Percentiles rank a stretch among this genome's conserved stretches.
These are phyloP conservation scores for Gymnocypris eckloni DNA, from an alignment of 2,797 vertebrate species.

Conservation along the genomic window DNA sequence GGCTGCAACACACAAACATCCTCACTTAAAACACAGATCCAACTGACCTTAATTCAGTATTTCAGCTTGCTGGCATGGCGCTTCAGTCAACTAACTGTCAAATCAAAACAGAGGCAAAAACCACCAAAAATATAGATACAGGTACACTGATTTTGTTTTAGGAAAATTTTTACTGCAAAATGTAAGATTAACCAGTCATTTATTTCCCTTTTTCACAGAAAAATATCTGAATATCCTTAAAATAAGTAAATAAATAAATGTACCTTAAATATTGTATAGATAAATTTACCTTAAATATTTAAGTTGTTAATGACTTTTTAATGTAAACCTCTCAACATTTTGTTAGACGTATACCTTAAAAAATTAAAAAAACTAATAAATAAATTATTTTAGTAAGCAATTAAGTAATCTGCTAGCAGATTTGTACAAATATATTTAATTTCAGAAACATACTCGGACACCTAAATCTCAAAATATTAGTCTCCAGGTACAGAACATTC, in stretches of 20 bases:
- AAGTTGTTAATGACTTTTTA: not conserved
- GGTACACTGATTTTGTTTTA: too few relatives aligned
- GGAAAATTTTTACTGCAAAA: not conserved
- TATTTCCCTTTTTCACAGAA: not conserved
- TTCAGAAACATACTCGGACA: not conserved
- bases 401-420: not conserved
- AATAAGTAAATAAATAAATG: not conserved
- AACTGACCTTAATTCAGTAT: slow-evolving; percentile 41
- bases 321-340: not conserved
- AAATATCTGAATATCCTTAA: not conserved
- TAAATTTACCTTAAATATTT: not conserved
- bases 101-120: too few relatives aligned
- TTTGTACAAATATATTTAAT: not conserved
- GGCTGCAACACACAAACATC: slow-evolving; percentile 37
- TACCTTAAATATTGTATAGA: not conserved
- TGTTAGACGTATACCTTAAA: not conserved
- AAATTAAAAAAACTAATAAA: not conserved
- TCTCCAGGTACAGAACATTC: not conserved
- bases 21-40: slow-evolving; percentile 35
- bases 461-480: not conserved
- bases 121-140: too few relatives aligned
- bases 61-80: not conserved
- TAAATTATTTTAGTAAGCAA: not conserved
- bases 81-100: too few relatives aligned
- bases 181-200: not conserved